Conservation (phyloP, 2,888 invertebrate species). For the Seira ritae region DNA sequence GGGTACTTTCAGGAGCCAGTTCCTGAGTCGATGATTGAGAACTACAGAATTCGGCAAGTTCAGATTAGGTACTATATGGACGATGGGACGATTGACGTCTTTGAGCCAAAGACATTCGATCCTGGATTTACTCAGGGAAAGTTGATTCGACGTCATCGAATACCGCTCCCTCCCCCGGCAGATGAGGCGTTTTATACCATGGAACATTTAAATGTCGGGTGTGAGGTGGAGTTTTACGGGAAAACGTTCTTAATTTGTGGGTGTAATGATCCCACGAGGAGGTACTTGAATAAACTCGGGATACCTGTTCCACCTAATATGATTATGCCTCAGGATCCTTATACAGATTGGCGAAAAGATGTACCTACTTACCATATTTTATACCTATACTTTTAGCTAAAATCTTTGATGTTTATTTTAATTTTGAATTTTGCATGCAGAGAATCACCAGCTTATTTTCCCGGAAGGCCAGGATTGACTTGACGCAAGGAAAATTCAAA, state of each 20-base stretch:
- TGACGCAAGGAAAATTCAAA: conserved; percentile 78
- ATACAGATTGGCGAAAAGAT: conserved; percentile 73
- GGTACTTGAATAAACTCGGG: conserved; percentile 89
- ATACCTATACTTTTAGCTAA: conserved; percentile 21
- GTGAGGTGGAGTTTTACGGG: conserved; percentile 87
- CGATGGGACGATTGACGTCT: conserved; percentile 92
- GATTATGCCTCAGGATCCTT: conserved; percentile 78
- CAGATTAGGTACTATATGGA: conserved; percentile 91
- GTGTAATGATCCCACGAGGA: conserved; percentile 91
- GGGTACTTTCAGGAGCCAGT: conserved; percentile 86
- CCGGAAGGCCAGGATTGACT: conserved; percentile 79
- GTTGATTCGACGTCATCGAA: conserved; percentile 55
- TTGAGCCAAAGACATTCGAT: conserved; percentile 87
- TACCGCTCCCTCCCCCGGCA: conserved; percentile 79
- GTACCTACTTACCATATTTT: conserved; percentile 69
- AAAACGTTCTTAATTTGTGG: conserved; percentile 87
- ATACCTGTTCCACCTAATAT: conserved; percentile 86
- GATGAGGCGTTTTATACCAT: conserved; percentile 87
- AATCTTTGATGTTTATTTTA: neutral
- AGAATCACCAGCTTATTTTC: conserved; percentile 54
- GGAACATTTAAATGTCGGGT: conserved; percentile 91
- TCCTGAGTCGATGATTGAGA: conserved; percentile 83
- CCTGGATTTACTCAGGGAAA: conserved; percentile 82
- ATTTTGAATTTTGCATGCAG: conserved; percentile 15
- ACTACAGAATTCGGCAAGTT: conserved; percentile 85